Percentiles rank a stretch among this genome's conserved stretches.
Evolutionary conservation across 2,888 invertebrate genomes (phyloP).

Genomic region (Rhamphomyia laevipes): DNA sequence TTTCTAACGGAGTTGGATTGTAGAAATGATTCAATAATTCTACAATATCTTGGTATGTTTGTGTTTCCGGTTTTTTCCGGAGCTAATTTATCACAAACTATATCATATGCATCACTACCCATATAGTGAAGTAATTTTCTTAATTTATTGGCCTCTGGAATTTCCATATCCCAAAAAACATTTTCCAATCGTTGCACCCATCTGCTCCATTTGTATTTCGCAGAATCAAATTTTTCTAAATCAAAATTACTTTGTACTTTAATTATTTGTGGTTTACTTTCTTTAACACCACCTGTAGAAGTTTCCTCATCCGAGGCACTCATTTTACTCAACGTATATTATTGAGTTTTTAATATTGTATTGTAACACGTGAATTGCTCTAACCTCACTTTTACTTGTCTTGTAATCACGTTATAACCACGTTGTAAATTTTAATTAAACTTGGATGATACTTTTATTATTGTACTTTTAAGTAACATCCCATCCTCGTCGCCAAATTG

Average conservation of each 20-base stretch:
- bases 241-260: neutral
- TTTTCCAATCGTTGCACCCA: neutral
- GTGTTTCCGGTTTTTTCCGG: neutral
- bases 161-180: neutral
- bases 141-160: neutral
- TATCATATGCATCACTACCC: neutral
- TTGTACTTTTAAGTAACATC: neutral
- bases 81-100: neutral
- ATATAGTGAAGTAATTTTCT: neutral
- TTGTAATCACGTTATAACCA: no score
- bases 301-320: no score
- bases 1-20: slow-evolving; percentile 15
- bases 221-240: neutral
- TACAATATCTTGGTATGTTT: slow-evolving; percentile 1
- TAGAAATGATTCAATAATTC: neutral
- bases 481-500: neutral
- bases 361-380: no score
- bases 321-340: no score
- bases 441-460: no score
- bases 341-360: no score
- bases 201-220: neutral
- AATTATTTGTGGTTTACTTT: neutral
- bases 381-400: no score
- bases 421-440: no score
- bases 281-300: neutral